Percentiles rank a stretch among this genome's conserved stretches.
Evolutionary conservation across 1,140 invertebrate genomes (phyloP).

Genomic region (Diabrotica undecimpunctata): DNA sequence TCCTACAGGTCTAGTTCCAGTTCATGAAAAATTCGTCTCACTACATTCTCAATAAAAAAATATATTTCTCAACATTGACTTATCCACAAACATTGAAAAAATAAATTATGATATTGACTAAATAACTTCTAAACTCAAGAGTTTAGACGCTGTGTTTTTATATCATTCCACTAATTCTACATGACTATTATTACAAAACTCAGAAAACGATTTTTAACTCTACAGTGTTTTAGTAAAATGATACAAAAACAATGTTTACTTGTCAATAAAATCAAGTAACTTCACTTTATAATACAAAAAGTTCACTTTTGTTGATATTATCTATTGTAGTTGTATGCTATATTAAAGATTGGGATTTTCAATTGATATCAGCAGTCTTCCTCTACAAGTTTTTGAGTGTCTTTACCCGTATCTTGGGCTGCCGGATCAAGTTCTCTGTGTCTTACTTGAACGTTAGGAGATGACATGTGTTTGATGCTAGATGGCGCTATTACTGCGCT

Average conservation of each 20-base stretch:
- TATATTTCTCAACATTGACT: background rate
- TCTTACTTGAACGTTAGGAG: constrained; percentile 67
- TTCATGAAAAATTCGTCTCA: background rate
- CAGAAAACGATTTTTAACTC: background rate
- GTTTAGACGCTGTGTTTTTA: background rate
- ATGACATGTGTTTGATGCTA: constrained; percentile 70
- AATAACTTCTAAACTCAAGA: background rate
- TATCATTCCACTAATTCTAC: background rate
- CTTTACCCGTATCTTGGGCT: constrained; percentile 82
- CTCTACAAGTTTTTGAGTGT: constrained; percentile 84
- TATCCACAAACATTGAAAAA: constrained; percentile 16
- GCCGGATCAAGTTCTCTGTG: constrained; percentile 78
- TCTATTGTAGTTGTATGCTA: background rate
- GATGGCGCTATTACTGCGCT: constrained; percentile 76
- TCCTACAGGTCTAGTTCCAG: background rate
- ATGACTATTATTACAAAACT: too few species aligned
- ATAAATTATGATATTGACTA: constrained; percentile 10
- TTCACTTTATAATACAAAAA: constrained; percentile 9
- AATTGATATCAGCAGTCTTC: constrained; percentile 63
- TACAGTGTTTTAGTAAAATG: background rate
- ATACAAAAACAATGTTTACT: background rate
- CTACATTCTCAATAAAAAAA: constrained; percentile 1
- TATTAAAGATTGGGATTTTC: constrained; percentile 22
- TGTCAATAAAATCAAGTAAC: background rate
- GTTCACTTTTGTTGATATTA: constrained; percentile 8